Conservation (phyloP, 1,140 invertebrate species). For the Maniola jurtina region DNA sequence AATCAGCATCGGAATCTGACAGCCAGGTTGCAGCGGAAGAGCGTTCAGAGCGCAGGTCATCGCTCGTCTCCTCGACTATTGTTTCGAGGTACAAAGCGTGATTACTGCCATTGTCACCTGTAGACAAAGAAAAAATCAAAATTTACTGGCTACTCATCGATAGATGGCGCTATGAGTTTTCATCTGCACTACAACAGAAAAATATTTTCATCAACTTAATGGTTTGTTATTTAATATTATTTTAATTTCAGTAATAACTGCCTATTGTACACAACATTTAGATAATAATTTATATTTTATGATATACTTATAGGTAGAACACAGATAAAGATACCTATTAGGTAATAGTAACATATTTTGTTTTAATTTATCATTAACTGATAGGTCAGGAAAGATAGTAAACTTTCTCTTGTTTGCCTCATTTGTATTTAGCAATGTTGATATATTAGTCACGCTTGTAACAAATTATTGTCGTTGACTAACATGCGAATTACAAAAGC, state of each 20-base stretch:
- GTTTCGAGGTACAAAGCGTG: constrained; percentile 82
- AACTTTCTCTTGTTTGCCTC: constrained; percentile 31
- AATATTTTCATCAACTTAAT: no score
- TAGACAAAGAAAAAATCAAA: constrained; percentile 34
- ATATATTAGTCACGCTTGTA: constrained; percentile 31
- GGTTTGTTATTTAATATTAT: no score
- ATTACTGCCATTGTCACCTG: constrained; percentile 72
- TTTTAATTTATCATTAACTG: not conserved
- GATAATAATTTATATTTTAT: no score
- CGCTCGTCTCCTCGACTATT: constrained; percentile 88
- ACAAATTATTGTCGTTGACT: constrained; percentile 15
- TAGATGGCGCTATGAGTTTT: constrained; percentile 45
- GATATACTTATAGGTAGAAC: no score
- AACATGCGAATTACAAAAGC: not conserved
- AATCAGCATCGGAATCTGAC: constrained; percentile 76
- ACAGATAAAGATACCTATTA: no score
- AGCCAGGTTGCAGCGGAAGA: constrained; percentile 74
- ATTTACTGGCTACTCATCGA: constrained; percentile 32
- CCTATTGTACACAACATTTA: no score
- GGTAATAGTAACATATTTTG: no score
- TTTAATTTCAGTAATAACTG: no score
- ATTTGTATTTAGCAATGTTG: constrained; percentile 29
- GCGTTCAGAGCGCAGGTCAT: constrained; percentile 86
- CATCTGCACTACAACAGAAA: not conserved
- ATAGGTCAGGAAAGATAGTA: not conserved